These are phyloP conservation scores for Caradrina kadenii DNA, from an alignment of 2,888 invertebrate species.

Conservation along the genomic window DNA sequence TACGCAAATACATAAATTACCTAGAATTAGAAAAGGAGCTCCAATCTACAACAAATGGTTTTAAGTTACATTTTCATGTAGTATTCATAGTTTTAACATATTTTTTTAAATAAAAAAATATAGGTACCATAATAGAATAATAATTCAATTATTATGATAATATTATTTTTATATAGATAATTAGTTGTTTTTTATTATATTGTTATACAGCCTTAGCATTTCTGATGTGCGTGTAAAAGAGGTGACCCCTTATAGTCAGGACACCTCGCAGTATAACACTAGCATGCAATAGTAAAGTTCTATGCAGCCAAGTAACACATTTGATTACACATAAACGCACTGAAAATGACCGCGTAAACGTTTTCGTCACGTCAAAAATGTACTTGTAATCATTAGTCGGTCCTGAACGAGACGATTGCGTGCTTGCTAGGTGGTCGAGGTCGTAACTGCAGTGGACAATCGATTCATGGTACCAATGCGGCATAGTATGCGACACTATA, in stretches of 20 bases:
- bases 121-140: no score
- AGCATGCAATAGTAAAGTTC: background rate
- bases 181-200: no score
- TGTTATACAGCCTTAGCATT: no score
- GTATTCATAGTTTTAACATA: no score
- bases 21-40: background rate
- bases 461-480: conserved; percentile 87
- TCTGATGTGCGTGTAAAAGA: background rate
- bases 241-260: background rate
- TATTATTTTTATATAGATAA: no score
- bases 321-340: conserved; percentile 56
- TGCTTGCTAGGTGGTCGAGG: conserved; percentile 86
- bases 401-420: conserved; percentile 83
- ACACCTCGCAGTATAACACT: background rate
- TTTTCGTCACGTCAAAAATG: conserved; percentile 68
- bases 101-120: no score
- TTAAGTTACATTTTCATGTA: no score
- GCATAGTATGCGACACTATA: conserved; percentile 85
- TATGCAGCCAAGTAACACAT: conserved; percentile 15
- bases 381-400: conserved; percentile 75
- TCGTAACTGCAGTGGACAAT: conserved; percentile 87
- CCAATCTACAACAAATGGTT: background rate
- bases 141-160: no score
- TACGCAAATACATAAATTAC: background rate
- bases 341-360: conserved; percentile 51